Percentiles rank a stretch among this genome's conserved stretches.
phyloP scores from a whole-genome alignment of 2,113 vertebrate genomes.

The Oreochromis niloticus region DNA sequence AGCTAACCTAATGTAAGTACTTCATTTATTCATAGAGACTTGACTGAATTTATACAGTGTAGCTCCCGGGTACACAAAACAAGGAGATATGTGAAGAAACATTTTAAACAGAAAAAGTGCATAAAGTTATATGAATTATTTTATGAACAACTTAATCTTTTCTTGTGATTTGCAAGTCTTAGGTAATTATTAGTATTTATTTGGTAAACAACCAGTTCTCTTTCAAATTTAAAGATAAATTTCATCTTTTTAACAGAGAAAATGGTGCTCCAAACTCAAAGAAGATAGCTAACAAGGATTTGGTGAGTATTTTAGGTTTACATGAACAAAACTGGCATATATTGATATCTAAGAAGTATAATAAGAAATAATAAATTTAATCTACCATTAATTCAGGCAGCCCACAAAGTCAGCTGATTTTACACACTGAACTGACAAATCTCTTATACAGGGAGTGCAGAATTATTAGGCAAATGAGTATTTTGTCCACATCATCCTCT shows the following conservation, averaged over 20 bases:
- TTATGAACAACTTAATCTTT: neutral
- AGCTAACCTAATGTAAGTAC: too few species aligned
- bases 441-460: neutral
- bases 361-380: neutral
- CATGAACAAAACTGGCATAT: neutral
- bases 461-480: too few species aligned
- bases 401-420: neutral
- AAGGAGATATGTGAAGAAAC: too few species aligned
- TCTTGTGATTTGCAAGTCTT: neutral
- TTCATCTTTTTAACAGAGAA: neutral
- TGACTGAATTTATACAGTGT: too few species aligned
- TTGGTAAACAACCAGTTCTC: neutral
- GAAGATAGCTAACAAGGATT: constrained; percentile 21
- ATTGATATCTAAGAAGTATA: neutral
- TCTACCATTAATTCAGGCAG: neutral
- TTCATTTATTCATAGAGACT: too few species aligned
- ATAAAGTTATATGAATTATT: too few species aligned
- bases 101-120: too few species aligned
- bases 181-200: neutral
- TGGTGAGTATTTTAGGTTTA: constrained; percentile 15
- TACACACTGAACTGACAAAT: neutral
- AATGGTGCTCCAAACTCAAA: neutral
- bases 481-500: too few species aligned
- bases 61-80: too few species aligned
- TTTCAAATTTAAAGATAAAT: neutral